Conservation (phyloP, 2,113 vertebrate genomes). For the Chinchilla lanigera region DNA sequence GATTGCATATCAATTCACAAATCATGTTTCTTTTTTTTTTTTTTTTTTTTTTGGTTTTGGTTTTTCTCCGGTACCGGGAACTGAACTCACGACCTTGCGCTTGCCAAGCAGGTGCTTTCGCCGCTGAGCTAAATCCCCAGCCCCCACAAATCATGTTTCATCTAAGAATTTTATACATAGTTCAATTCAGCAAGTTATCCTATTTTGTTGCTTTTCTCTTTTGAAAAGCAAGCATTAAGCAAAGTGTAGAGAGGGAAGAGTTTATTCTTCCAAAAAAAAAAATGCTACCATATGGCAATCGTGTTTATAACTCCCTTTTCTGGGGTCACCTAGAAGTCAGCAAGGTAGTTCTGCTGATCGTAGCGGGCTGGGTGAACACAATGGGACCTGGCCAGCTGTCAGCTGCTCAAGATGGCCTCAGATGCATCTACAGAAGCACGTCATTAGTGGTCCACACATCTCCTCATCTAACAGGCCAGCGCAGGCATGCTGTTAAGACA, state of each 20-base stretch:
- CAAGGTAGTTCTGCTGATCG: conserved; percentile 11
- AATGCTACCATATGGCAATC: background rate
- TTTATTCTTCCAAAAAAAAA: conserved; percentile 5
- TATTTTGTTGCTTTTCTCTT: background rate
- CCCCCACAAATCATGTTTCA: background rate
- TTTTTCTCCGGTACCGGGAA: too few species aligned
- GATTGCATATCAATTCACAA: background rate
- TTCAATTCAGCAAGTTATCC: background rate
- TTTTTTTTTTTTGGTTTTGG: too few species aligned
- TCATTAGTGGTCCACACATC: too few species aligned
- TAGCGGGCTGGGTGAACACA: background rate
- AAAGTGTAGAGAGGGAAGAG: background rate
- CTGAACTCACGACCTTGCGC: too few species aligned
- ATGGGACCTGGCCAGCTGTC: background rate
- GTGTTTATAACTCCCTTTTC: conserved; percentile 4
- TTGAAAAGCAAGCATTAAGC: background rate
- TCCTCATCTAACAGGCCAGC: background rate
- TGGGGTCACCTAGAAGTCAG: conserved; percentile 43
- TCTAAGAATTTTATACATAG: background rate
- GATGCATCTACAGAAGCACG: background rate
- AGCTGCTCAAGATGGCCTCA: background rate
- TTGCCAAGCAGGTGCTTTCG: too few species aligned
- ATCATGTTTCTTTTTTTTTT: too few species aligned
- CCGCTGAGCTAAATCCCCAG: too few species aligned
- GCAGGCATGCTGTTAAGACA: background rate